Evolutionary conservation across 1,140 invertebrate genomes (phyloP).

Genomic region (Drosophila bifasciata): DNA sequence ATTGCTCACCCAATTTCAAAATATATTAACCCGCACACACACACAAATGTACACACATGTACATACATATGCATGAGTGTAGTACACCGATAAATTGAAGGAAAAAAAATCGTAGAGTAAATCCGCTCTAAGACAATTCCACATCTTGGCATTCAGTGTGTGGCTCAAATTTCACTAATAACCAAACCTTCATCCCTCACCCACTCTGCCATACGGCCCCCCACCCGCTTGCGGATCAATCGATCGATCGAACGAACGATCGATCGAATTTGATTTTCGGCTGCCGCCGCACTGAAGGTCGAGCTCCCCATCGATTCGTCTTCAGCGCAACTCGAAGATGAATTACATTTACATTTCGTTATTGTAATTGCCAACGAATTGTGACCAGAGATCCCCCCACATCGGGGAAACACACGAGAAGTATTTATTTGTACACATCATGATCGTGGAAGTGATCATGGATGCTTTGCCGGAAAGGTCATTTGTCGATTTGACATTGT

Average conservation of each 20-base stretch:
- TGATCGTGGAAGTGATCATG: conserved; percentile 6
- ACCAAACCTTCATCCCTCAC: conserved; percentile 43
- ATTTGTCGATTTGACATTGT: conserved; percentile 17
- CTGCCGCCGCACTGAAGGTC: conserved; percentile 58
- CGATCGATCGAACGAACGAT: conserved; percentile 47
- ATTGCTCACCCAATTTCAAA: conserved; percentile 79
- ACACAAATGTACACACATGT: no score
- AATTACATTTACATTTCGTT: conserved; percentile 74
- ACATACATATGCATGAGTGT: conserved; percentile 4
- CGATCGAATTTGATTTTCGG: conserved; percentile 48
- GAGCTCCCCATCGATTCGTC: conserved; percentile 36
- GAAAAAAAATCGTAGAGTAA: conserved; percentile 48
- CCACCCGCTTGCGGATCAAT: conserved; percentile 40
- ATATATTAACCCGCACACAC: conserved; percentile 55
- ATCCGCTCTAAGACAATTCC: conserved; percentile 74
- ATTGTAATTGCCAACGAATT: conserved; percentile 62
- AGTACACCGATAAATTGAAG: conserved; percentile 22
- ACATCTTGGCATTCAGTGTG: conserved; percentile 65
- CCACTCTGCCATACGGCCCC: conserved; percentile 12
- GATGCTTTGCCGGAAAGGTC: conserved; percentile 40
- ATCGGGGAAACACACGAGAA: conserved; percentile 15
- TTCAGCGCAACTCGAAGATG: conserved; percentile 57
- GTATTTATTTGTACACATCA: conserved; percentile 8
- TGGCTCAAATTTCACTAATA: conserved; percentile 71
- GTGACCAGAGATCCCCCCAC: conserved; percentile 26